Evolutionary conservation across 2,797 vertebrate genomes (phyloP), one percentile per base, ranked within the genome.

Genomic region (Spinibarbus caldwelli): DNA sequence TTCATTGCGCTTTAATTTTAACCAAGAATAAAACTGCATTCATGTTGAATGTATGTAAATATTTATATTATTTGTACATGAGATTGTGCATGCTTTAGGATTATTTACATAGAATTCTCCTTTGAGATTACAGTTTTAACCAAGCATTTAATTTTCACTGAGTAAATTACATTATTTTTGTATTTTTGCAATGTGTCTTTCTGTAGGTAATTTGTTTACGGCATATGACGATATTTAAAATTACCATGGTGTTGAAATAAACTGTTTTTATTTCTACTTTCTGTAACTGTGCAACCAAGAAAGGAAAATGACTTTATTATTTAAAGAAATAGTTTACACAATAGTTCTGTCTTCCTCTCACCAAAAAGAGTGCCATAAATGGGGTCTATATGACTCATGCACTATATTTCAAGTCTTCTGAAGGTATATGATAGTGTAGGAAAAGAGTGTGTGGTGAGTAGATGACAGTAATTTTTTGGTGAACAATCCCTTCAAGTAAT

Each of bases 21-120:
- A 80, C 78, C 68, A 80, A 79, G 86, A 85, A 88, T 66, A 43
- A 90, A 87, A 87, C 85, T 88, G 88, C 90, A 92, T 95, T 95
- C 92, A 94, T 93, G 92, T 93, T 93, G 90, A 93, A 93, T 94
- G 91, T 91, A 78, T 96, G 95, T 95, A 96, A 94, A 96, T 96
- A 95, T 91, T 92, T 90, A 90, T 92, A 87, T 86, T 90, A 86
- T 88, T 82, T 96, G 94, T 95, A 95, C 93, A 95, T 94, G 78
- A 91, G 89, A 91, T 87, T 83, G 45, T 88, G 91, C 89, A 92
- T 94, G 90, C 88, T 87, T 72, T 86, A 31, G 88, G 68, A 79
- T 47, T 73, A 75, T 82, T 76, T 80, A 87, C 86, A 31, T 41
- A 80, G 57, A 15, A 41, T 66, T 78, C 76, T 84, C 47, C 79